phyloP scores from a whole-genome alignment of 2,888 invertebrate species.

The Pocota personata region DNA sequence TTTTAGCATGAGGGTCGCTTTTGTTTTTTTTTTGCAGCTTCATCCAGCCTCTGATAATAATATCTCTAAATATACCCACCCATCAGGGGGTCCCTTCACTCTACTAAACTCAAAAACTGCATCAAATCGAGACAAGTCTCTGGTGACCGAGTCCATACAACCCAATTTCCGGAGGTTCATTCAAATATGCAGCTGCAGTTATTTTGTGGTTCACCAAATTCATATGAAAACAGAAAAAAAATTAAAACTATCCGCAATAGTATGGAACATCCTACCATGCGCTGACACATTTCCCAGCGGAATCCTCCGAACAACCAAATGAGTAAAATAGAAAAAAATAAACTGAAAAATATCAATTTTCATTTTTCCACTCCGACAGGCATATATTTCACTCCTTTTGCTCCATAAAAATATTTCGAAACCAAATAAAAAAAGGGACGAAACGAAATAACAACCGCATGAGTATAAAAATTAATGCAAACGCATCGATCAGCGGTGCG shows the following conservation, averaged over 20 bases:
- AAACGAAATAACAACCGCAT: slow-evolving; percentile 21
- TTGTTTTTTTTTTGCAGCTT: no score
- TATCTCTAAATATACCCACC: background rate
- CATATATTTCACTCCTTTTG: slow-evolving; percentile 53
- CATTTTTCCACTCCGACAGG: slow-evolving; percentile 68
- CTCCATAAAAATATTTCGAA: slow-evolving; percentile 35
- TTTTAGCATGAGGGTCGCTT: no score
- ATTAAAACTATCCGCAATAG: background rate
- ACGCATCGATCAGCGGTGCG: slow-evolving; percentile 71
- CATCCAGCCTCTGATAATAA: no score
- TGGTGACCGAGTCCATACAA: slow-evolving; percentile 34
- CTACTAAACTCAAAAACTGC: background rate
- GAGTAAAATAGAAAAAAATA: slow-evolving; percentile 8
- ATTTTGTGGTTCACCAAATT: slow-evolving; percentile 72
- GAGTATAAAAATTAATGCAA: slow-evolving; percentile 59
- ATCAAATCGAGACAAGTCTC: slow-evolving; percentile 12
- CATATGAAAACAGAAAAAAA: slow-evolving; percentile 42
- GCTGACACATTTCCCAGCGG: slow-evolving; percentile 59
- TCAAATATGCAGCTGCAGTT: slow-evolving; percentile 54
- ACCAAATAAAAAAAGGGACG: slow-evolving; percentile 23
- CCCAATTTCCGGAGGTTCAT: slow-evolving; percentile 34
- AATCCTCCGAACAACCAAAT: background rate
- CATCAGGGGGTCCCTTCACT: background rate
- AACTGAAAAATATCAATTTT: slow-evolving; percentile 69
- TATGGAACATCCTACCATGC: slow-evolving; percentile 19